These are phyloP conservation scores for Cyprinodon variegatus DNA, from an alignment of 2,113 vertebrate species.

Conservation along the genomic window DNA sequence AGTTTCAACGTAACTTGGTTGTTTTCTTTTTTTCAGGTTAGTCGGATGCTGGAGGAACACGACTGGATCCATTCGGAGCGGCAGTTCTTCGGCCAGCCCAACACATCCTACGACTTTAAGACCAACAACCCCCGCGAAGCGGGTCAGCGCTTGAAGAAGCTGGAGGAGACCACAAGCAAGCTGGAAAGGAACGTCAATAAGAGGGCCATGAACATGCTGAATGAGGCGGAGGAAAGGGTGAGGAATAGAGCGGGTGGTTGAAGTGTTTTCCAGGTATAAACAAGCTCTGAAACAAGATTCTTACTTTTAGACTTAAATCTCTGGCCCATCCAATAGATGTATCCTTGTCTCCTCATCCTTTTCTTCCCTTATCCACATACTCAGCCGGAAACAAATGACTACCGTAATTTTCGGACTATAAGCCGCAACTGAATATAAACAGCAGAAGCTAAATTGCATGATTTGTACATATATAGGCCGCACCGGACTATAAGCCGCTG, in stretches of 20 bases:
- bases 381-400: too few species aligned
- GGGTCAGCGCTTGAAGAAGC: slow-evolving; percentile 84
- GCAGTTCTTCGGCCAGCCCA: slow-evolving; percentile 88
- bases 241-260: background rate
- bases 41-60: slow-evolving; percentile 90
- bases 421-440: too few species aligned
- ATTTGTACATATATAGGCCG: too few species aligned
- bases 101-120: slow-evolving; percentile 92
- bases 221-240: slow-evolving; percentile 91
- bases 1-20: background rate
- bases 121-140: slow-evolving; percentile 84
- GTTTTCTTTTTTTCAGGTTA: slow-evolving; percentile 76
- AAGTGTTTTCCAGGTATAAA: too few species aligned
- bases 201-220: slow-evolving; percentile 88
- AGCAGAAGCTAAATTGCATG: too few species aligned
- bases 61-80: slow-evolving; percentile 92
- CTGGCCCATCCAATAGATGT: too few species aligned
- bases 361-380: background rate
- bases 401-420: too few species aligned
- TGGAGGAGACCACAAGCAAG: slow-evolving; percentile 84
- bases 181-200: slow-evolving; percentile 88
- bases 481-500: too few species aligned
- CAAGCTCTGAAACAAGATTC: too few species aligned
- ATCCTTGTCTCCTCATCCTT: too few species aligned
- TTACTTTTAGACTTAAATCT: too few species aligned